These are phyloP conservation scores for Spheniscus humboldti DNA, from an alignment of 2,797 vertebrate species.

Conservation along the genomic window DNA sequence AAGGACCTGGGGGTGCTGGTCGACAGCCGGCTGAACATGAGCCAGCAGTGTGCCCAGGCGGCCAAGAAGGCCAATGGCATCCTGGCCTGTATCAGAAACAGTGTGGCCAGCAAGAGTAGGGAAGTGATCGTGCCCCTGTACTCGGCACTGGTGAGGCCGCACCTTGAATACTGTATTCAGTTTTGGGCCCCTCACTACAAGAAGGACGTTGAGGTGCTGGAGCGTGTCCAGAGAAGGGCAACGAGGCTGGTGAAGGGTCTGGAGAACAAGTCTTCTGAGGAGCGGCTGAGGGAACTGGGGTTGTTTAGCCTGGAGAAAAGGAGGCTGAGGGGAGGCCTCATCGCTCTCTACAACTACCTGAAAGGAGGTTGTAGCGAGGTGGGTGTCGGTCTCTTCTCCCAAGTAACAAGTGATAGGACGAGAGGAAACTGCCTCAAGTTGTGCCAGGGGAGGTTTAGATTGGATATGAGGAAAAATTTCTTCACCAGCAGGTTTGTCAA, in stretches of 20 bases:
- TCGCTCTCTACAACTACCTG: background rate
- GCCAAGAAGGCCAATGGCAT: background rate
- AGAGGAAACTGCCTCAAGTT: background rate
- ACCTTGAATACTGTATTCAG: background rate
- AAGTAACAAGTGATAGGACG: background rate
- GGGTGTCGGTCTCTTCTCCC: background rate
- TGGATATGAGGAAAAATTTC: background rate
- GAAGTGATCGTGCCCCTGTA: accelerated
- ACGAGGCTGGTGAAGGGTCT: background rate
- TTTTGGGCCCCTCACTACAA: background rate
- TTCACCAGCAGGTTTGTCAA: background rate
- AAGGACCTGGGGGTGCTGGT: background rate
- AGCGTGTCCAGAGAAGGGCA: background rate
- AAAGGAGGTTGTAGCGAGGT: background rate
- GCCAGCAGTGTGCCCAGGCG: background rate
- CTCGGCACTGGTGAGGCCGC: accelerated
- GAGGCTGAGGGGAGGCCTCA: background rate
- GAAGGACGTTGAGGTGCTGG: too few species aligned
- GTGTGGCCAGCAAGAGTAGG: background rate
- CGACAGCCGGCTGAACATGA: accelerated
- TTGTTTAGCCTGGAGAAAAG: background rate
- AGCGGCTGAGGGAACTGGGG: background rate
- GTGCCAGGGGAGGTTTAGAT: background rate
- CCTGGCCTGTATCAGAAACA: background rate
- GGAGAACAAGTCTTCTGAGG: background rate